A percentile compares a stretch with the other conserved stretches of the same genome.
Evolutionary conservation across 2,888 invertebrate genomes (phyloP).

Genomic region (Dichetophora obliterata): DNA sequence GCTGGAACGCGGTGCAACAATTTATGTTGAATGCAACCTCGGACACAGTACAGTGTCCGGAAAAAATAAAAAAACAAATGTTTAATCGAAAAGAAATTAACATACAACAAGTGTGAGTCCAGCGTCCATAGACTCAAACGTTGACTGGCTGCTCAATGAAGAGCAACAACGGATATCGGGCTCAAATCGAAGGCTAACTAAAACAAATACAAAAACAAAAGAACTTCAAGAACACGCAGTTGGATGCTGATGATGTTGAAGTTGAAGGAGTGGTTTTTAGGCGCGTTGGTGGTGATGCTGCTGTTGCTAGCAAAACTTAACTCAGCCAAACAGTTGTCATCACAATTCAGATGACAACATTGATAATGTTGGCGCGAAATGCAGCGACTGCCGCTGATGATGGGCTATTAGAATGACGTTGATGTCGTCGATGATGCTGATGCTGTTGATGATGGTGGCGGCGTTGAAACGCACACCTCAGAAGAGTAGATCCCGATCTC

Average conservation of each 20-base stretch:
- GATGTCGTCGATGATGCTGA: constrained; percentile 5
- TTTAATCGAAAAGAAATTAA: constrained; percentile 29
- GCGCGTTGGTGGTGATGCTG: not conserved
- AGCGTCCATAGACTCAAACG: not conserved
- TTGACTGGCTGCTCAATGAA: not conserved
- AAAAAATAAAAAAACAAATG: constrained; percentile 23
- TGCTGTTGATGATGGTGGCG: not conserved
- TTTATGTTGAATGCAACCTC: constrained; percentile 53
- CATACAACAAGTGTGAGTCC: constrained; percentile 29
- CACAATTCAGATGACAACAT: constrained; percentile 50
- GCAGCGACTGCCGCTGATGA: constrained; percentile 1
- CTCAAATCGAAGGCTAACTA: not conserved
- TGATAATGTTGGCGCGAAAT: constrained; percentile 42
- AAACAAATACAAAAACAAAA: not conserved
- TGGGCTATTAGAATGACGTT: constrained; percentile 24
- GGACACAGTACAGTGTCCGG: constrained; percentile 42
- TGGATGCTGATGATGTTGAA: not conserved
- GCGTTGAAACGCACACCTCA: not conserved
- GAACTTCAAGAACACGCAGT: not conserved
- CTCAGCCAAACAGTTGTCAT: constrained; percentile 50
- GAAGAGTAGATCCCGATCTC: no score
- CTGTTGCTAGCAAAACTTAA: constrained; percentile 7
- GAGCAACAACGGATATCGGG: not conserved
- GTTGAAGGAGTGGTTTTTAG: constrained; percentile 6
- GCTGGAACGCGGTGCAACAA: constrained; percentile 47